Conservation (phyloP, 2,888 invertebrate species). For the Choristoneura rosaceana region DNA sequence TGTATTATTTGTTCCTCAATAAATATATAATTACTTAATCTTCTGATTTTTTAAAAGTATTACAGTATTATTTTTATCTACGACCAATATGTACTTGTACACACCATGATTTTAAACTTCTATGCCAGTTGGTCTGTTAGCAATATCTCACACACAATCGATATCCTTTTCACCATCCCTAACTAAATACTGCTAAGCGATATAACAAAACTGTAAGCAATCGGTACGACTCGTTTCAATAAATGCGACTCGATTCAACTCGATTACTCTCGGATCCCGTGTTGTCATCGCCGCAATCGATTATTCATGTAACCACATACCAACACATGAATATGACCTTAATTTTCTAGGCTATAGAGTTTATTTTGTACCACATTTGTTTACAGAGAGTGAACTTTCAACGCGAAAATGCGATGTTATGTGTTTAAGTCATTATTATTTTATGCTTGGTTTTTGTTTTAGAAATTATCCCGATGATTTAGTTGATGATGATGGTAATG, state of each 20-base stretch:
- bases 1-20: no score
- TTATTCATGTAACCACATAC: slow-evolving; percentile 50
- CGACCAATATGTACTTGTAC: no score
- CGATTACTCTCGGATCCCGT: slow-evolving; percentile 64
- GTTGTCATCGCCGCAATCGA: slow-evolving; percentile 74
- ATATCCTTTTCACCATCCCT: background rate
- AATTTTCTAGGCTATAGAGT: slow-evolving; percentile 42
- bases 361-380: slow-evolving; percentile 30
- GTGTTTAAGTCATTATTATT: slow-evolving; percentile 65
- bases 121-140: no score
- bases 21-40: no score
- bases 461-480: slow-evolving; percentile 12
- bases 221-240: slow-evolving; percentile 60
- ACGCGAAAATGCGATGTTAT: no score
- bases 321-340: slow-evolving; percentile 39
- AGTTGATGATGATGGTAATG: background rate
- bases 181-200: slow-evolving; percentile 50
- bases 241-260: slow-evolving; percentile 73
- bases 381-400: no score
- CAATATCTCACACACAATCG: background rate
- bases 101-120: no score
- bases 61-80: no score
- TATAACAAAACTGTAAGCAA: slow-evolving; percentile 59
- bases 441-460: slow-evolving; percentile 49
- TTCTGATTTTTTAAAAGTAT: no score